phyloP scores from a whole-genome alignment of 2,113 vertebrate species.

The Heterotilapia buettikoferi region DNA sequence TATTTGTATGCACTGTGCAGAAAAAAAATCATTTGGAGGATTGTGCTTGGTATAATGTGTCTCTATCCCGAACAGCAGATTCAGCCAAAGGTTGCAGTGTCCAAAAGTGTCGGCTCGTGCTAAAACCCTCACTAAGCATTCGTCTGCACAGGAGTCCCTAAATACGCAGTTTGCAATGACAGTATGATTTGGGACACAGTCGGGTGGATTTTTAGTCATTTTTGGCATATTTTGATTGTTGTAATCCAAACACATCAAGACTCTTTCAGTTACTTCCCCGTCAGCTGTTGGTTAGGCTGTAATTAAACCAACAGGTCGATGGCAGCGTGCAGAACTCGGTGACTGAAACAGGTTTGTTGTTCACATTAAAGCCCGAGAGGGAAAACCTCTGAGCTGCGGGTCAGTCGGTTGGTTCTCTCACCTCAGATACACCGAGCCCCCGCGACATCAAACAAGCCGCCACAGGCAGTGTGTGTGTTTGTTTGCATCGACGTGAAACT shows the following conservation, averaged over 20 bases:
- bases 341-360: background rate
- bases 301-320: background rate
- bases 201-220: background rate
- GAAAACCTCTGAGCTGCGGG: background rate
- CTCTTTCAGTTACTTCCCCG: background rate
- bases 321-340: background rate
- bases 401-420: background rate
- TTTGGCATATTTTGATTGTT: background rate
- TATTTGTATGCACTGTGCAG: background rate
- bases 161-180: background rate
- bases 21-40: accelerated
- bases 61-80: background rate
- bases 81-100: background rate
- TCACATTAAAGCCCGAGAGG: background rate
- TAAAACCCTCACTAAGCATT: background rate
- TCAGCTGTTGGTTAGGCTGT: background rate
- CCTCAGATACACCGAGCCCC: background rate
- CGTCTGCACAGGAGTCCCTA: background rate
- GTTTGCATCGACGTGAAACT: background rate
- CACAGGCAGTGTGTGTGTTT: background rate
- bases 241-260: background rate
- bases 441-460: background rate
- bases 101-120: accelerated
- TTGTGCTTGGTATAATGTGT: accelerated
- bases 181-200: background rate